phyloP scores from a whole-genome alignment of 2,888 invertebrate species.

The Plagiodera versicolora region DNA sequence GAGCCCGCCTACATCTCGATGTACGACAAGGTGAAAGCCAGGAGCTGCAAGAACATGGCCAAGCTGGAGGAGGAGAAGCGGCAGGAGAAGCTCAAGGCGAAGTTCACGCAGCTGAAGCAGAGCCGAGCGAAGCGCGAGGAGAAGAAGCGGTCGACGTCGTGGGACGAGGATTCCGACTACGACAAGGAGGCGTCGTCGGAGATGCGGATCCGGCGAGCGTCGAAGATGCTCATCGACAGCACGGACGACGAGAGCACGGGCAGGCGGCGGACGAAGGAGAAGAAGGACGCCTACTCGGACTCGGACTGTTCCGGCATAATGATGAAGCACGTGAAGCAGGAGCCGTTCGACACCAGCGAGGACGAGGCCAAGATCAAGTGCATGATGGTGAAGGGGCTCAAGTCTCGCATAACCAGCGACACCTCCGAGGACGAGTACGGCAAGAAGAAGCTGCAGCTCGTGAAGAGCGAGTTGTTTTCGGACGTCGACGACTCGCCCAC shows the following conservation, averaged over 20 bases:
- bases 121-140: slow-evolving; percentile 85
- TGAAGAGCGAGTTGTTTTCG: slow-evolving; percentile 64
- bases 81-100: slow-evolving; percentile 84
- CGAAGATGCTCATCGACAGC: slow-evolving; percentile 51
- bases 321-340: slow-evolving; percentile 50
- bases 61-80: slow-evolving; percentile 88
- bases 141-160: slow-evolving; percentile 85
- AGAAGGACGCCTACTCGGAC: slow-evolving; percentile 60
- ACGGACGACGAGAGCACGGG: slow-evolving; percentile 50
- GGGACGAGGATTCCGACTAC: slow-evolving; percentile 84
- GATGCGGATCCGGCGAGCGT: slow-evolving; percentile 41
- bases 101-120: slow-evolving; percentile 85
- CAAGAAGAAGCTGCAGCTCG: slow-evolving; percentile 59
- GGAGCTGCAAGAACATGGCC: slow-evolving; percentile 92
- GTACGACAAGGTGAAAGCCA: slow-evolving; percentile 96
- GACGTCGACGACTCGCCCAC: slow-evolving; percentile 55
- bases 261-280: slow-evolving; percentile 42
- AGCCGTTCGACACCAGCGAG: slow-evolving; percentile 51
- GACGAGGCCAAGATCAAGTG: slow-evolving; percentile 58
- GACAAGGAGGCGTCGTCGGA: slow-evolving; percentile 47
- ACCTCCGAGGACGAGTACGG: slow-evolving; percentile 71
- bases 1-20: slow-evolving; percentile 92
- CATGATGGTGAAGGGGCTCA: slow-evolving; percentile 66
- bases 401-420: slow-evolving; percentile 76
- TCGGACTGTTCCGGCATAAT: slow-evolving; percentile 56